Evolutionary conservation across 2,113 vertebrate genomes (phyloP).

Genomic region (Brienomyrus longianalis): DNA sequence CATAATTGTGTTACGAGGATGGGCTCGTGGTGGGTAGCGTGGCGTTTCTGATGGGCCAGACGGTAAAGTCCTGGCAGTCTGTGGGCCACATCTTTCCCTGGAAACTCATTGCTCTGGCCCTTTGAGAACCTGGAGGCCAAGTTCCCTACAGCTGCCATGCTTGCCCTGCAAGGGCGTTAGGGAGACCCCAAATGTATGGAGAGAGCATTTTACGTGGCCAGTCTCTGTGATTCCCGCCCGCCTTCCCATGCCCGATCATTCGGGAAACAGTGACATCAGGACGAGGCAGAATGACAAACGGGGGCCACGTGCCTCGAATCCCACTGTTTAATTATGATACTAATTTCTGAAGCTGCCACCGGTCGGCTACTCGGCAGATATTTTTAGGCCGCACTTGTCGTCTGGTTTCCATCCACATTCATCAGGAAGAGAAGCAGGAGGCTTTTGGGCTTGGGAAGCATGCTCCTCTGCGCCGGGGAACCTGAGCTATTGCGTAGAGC

Average conservation of each 20-base stretch:
- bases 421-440: slow-evolving; percentile 9
- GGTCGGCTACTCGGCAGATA: neutral
- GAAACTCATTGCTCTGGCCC: neutral
- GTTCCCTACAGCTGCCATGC: neutral
- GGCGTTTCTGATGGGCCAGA: neutral
- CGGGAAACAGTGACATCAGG: neutral
- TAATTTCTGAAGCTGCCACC: neutral
- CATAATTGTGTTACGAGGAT: neutral
- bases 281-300: neutral
- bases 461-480: neutral
- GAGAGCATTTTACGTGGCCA: neutral
- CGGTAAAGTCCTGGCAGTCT: neutral
- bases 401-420: neutral
- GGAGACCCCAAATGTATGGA: neutral
- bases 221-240: neutral
- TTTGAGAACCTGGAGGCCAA: neutral
- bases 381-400: slow-evolving; percentile 21
- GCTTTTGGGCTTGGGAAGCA: neutral
- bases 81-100: neutral
- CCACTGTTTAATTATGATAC: slow-evolving; percentile 17
- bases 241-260: neutral
- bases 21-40: neutral
- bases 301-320: neutral
- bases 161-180: neutral
- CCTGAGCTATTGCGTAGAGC: neutral